Percentiles rank a stretch among this genome's conserved stretches.
These are phyloP conservation scores for Triops longicaudatus DNA, from an alignment of 1,140 invertebrate species.

Conservation along the genomic window DNA sequence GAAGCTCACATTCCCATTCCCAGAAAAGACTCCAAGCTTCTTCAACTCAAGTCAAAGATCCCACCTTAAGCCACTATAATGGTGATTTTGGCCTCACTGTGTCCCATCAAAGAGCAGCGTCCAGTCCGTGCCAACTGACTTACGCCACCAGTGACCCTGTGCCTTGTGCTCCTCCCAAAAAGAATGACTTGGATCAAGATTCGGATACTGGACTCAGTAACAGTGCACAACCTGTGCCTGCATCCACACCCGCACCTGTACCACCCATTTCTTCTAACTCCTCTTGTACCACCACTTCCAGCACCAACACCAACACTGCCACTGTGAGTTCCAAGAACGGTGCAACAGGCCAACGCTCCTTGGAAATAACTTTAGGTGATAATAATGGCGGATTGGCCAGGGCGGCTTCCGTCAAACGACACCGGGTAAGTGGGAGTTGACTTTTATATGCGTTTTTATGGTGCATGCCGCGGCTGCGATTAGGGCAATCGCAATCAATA, in stretches of 20 bases:
- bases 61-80: slow-evolving; percentile 32
- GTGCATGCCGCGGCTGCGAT: neutral
- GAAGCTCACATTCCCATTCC: neutral
- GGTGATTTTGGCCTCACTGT: slow-evolving; percentile 38
- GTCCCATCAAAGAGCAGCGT: slow-evolving; percentile 64
- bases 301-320: neutral
- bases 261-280: slow-evolving; percentile 3
- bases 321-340: neutral
- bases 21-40: neutral
- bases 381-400: neutral
- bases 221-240: neutral
- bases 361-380: neutral
- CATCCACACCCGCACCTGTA: neutral
- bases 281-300: neutral
- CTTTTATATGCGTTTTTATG: neutral
- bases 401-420: slow-evolving; percentile 31
- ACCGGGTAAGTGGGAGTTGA: slow-evolving; percentile 30
- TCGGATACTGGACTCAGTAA: neutral
- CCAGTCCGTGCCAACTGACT: slow-evolving; percentile 61
- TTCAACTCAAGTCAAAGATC: slow-evolving; percentile 33
- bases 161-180: neutral
- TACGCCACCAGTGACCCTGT: slow-evolving; percentile 23
- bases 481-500: neutral
- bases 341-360: slow-evolving; percentile 6
- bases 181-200: neutral